These are phyloP conservation scores for Pentalonia nigronervosa DNA, from an alignment of 1,140 invertebrate species.

Conservation along the genomic window DNA sequence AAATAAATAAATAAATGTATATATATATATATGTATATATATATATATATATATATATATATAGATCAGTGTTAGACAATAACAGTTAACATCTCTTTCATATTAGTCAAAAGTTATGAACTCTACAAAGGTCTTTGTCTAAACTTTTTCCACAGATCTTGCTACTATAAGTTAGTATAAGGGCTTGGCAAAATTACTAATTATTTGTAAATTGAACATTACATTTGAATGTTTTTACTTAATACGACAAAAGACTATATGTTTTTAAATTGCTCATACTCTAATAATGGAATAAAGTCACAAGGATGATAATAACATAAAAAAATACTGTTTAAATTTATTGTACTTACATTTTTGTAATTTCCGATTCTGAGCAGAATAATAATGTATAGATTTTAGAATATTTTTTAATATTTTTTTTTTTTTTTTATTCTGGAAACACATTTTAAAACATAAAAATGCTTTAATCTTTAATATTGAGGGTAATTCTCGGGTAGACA, in stretches of 20 bases:
- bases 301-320: no score
- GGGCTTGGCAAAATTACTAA: neutral
- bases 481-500: no score
- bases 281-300: neutral
- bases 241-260: neutral
- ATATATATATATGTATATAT: no score
- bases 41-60: no score
- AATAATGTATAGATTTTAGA: no score
- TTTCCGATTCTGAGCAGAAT: no score
- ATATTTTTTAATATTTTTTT: no score
- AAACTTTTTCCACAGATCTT: neutral
- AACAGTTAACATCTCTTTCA: neutral
- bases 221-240: neutral
- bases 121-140: neutral
- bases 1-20: no score
- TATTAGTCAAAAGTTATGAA: neutral
- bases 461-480: no score
- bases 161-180: neutral
- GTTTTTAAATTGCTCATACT: neutral
- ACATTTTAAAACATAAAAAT: no score
- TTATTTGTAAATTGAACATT: neutral
- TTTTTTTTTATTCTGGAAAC: no score
- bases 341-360: neutral
- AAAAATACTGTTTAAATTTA: neutral
- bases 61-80: neutral